Percentiles rank a stretch among this genome's conserved stretches.
Conservation (phyloP, 2,113 vertebrate species). For the Acrocephalus arundinaceus region DNA sequence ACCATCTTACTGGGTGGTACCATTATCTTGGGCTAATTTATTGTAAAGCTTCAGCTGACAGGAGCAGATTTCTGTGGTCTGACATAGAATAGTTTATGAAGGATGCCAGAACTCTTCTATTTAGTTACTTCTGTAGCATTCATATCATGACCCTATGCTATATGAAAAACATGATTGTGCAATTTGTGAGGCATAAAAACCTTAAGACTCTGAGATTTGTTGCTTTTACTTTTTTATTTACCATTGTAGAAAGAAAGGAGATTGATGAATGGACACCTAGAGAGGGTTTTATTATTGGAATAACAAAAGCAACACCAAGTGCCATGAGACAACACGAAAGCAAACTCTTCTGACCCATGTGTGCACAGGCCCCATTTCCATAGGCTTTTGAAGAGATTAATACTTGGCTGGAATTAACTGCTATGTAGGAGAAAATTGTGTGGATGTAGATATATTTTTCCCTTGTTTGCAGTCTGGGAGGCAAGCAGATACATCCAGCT, state of each 20-base stretch:
- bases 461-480: neutral
- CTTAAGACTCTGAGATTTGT: neutral
- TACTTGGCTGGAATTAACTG: neutral
- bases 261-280: neutral
- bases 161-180: neutral
- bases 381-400: neutral
- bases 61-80: constrained; percentile 3
- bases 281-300: neutral
- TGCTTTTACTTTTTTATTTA: neutral
- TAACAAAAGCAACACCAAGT: neutral
- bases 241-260: neutral
- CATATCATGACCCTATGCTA: neutral
- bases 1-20: neutral
- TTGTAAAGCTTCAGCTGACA: neutral
- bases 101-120: constrained; percentile 27
- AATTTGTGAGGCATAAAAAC: neutral
- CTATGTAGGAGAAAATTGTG: neutral
- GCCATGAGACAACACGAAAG: neutral
- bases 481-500: constrained; percentile 43
- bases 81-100: neutral
- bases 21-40: neutral
- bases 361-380: neutral
- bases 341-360: neutral
- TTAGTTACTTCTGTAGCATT: neutral
- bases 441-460: constrained; percentile 26